Conservation (phyloP, 2,888 invertebrate genomes). For the Lithophane ornitopus region DNA sequence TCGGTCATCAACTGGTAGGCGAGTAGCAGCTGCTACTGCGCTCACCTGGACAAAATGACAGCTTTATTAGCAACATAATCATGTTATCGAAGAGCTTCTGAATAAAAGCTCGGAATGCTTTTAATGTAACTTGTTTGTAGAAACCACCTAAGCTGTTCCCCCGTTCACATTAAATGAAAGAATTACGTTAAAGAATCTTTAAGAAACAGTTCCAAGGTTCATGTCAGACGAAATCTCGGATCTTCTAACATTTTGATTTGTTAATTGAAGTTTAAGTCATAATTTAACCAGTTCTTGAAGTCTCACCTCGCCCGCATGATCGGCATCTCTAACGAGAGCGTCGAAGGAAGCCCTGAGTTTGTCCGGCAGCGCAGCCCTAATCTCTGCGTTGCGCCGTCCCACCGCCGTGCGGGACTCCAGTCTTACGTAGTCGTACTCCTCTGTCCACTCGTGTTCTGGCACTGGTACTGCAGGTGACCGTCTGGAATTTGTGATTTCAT, state of each 20-base stretch:
- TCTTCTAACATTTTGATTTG: neutral
- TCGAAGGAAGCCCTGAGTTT: conserved; percentile 94
- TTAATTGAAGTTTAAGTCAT: neutral
- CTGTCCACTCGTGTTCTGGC: conserved; percentile 92
- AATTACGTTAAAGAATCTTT: neutral
- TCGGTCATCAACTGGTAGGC: conserved; percentile 94
- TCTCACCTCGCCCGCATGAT: conserved; percentile 90
- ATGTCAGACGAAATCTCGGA: neutral
- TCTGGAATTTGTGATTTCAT: conserved; percentile 64
- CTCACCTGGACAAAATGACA: conserved; percentile 78
- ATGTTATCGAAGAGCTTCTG: neutral
- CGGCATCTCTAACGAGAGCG: conserved; percentile 93
- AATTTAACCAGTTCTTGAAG: neutral
- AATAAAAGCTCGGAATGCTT: neutral
- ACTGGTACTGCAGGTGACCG: conserved; percentile 83
- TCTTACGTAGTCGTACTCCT: conserved; percentile 98
- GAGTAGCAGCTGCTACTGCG: conserved; percentile 88
- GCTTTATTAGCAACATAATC: conserved; percentile 7
- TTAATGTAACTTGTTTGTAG: neutral
- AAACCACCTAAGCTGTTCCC: neutral
- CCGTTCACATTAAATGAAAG: neutral
- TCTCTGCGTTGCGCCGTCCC: conserved; percentile 93
- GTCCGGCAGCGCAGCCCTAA: conserved; percentile 93
- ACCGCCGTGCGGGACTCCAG: conserved; percentile 94
- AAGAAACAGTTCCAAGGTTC: neutral